A percentile compares a stretch with the other conserved stretches of the same genome.
Conservation (phyloP, 2,113 vertebrate species). For the Apus apus region DNA sequence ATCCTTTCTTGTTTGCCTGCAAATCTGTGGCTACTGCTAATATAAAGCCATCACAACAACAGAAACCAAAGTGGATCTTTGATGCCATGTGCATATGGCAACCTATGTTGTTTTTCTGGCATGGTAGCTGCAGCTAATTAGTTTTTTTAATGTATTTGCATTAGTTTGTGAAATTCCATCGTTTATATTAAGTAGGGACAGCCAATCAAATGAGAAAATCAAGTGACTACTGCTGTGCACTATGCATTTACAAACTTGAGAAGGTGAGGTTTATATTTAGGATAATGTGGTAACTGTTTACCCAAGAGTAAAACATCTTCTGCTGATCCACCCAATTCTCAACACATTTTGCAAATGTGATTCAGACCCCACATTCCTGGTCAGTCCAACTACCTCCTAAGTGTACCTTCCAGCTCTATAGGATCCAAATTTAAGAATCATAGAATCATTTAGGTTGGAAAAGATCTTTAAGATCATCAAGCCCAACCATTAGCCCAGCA, state of each 20-base stretch:
- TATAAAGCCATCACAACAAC: conserved; percentile 23
- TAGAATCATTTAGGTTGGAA: too few species aligned
- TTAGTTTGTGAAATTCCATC: conserved; percentile 7
- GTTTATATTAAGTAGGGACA: background rate
- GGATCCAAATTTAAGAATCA: background rate
- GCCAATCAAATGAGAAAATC: conserved; percentile 33
- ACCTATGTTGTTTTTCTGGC: background rate
- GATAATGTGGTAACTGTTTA: background rate
- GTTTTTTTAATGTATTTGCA: conserved; percentile 33
- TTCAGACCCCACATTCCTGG: background rate
- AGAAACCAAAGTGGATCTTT: conserved; percentile 14
- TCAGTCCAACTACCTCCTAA: background rate
- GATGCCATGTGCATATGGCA: conserved; percentile 19
- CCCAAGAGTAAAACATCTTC: background rate
- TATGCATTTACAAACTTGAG: background rate
- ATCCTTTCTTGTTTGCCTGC: conserved; percentile 24
- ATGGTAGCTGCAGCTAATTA: conserved; percentile 22
- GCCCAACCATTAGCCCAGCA: too few species aligned
- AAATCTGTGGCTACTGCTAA: conserved; percentile 20
- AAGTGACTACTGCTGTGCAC: background rate
- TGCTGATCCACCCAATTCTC: background rate
- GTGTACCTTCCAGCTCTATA: background rate
- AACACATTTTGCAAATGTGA: background rate
- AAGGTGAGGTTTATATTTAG: background rate
- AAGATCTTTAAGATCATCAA: too few species aligned